Evolutionary conservation across 2,113 vertebrate genomes (phyloP).

Genomic region (Chlamydotis undulata): DNA sequence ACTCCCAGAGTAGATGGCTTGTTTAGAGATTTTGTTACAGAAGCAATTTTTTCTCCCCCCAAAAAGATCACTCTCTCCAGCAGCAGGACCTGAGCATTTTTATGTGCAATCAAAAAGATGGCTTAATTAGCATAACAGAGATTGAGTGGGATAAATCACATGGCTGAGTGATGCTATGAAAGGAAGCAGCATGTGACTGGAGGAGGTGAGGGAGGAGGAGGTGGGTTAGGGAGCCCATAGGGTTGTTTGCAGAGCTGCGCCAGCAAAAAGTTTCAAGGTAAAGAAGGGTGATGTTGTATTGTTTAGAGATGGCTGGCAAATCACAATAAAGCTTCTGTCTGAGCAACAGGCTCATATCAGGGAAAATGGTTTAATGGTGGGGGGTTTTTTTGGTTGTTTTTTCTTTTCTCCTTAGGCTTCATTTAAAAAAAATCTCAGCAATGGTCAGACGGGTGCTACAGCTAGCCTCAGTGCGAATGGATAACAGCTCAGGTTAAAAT

Average conservation of each 20-base stretch:
- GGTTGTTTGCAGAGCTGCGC: neutral
- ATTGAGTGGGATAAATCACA: neutral
- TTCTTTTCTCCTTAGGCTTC: neutral
- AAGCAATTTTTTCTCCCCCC: neutral
- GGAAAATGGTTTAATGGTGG: neutral
- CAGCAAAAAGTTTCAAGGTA: neutral
- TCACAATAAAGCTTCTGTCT: neutral
- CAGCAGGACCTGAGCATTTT: neutral
- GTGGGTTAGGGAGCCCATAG: rapidly evolving
- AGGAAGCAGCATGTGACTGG: neutral
- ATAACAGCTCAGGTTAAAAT: neutral
- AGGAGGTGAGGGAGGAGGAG: neutral
- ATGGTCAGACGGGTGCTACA: neutral
- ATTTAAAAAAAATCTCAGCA: neutral
- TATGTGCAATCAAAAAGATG: neutral
- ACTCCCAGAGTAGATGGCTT: neutral
- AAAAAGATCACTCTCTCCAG: neutral
- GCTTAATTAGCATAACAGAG: neutral
- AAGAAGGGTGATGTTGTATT: neutral
- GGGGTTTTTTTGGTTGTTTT: no score
- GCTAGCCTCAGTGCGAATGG: neutral
- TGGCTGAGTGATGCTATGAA: neutral
- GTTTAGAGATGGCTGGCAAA: neutral
- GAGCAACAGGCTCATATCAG: neutral
- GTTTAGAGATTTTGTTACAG: neutral